Conservation (phyloP, 1,140 invertebrate genomes). For the Bombus waltoni region DNA sequence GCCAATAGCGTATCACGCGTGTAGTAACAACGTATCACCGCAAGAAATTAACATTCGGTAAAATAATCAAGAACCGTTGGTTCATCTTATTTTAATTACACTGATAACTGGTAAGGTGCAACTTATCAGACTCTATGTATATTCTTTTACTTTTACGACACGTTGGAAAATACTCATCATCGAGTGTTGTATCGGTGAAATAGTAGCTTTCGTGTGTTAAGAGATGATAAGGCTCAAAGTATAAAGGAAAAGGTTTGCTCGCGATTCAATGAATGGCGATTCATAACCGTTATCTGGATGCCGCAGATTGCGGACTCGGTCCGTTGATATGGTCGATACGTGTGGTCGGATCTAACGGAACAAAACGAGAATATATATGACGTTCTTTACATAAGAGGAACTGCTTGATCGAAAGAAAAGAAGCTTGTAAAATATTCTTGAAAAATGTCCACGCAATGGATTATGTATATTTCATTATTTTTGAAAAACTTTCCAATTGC, state of each 20-base stretch:
- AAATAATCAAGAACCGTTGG: no score
- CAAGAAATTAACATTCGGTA: not conserved
- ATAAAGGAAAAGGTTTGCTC: not conserved
- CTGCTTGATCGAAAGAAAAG: not conserved
- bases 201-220: not conserved
- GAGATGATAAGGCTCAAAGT: not conserved
- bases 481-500: no score
- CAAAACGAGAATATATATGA: not conserved
- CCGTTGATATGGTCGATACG: slow-evolving; percentile 60
- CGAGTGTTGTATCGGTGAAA: not conserved
- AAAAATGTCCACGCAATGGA: no score
- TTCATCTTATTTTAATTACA: not conserved
- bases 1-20: slow-evolving; percentile 3
- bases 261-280: slow-evolving; percentile 73
- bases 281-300: slow-evolving; percentile 71
- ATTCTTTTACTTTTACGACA: not conserved
- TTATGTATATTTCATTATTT: no score
- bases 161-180: not conserved
- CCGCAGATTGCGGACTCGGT: slow-evolving; percentile 65
- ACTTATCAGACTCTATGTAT: not conserved
- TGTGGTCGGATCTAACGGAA: slow-evolving; percentile 29
- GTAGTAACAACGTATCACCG: not conserved
- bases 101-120: not conserved
- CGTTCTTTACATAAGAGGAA: not conserved
- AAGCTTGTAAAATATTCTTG: not conserved